Base-by-base conservation (phyloP, 2,113 vertebrate species). In the Zosterops borbonicus region DNA sequence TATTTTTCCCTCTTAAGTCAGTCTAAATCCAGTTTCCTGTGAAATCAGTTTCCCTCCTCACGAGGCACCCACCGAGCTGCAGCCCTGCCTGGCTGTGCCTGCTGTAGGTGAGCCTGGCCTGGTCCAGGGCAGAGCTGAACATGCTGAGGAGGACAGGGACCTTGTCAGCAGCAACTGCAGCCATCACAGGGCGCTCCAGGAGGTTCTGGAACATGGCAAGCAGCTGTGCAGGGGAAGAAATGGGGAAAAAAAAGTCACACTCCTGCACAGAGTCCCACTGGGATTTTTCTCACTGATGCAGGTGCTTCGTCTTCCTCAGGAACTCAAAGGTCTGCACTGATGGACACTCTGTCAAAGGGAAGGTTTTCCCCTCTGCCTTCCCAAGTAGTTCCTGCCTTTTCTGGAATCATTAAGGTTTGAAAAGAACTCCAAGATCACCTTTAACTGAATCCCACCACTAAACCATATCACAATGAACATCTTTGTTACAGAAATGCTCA, bases 151-250 rank as follows among this genome's bases (percentile, higher is more conserved):
- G 98, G 14, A 89, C 49, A 6, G 96, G 94, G 89, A 98, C 98
- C 95, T 97, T 98, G 55, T 92, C 94, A 81, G 96, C 92, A 41
- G 90, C 97, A 55, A 97, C 97, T 16, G 71, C 90, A n/a, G 98
- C 98, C 13, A 99, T 79, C 16, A 98, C 39, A 2, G 99, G 98
- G 60, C 98, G 98, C 85, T 99, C 97, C 78, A 99, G 85, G 73
- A 99, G 98, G 87, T 92, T 98, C 41, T 97, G 98, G 62, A 99
- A 99, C 98, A 99, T 99, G 76, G 98, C 97, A 77, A 99, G 74
- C 44, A 99, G 82, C 99, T 99, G 97, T 6, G 71, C 70, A 81
- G 50, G n/a, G 35, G 56, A 25, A 77, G 25, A 47, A 91, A 52
- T 1, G 14, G 18, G 37, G 7, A 44, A 35, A 37, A 47, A 56